Percentiles rank a stretch among this genome's conserved stretches.
These are phyloP conservation scores for Emydoidea blandingii DNA, from an alignment of 2,797 vertebrate species.

Conservation along the genomic window DNA sequence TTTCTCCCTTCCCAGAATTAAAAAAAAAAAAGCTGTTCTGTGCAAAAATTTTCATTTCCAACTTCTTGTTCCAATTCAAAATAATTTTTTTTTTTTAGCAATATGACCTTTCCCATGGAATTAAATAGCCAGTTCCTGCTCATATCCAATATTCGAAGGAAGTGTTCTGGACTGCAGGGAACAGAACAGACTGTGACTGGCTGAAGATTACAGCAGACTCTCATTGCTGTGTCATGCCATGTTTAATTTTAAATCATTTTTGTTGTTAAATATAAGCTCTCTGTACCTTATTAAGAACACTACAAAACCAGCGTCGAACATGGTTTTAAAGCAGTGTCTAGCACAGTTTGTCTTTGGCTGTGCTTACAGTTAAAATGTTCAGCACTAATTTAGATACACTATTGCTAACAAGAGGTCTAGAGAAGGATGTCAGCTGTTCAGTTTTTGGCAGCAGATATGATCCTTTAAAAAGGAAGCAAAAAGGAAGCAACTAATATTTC, in stretches of 20 bases:
- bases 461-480: neutral
- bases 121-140: too few relatives aligned
- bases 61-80: neutral
- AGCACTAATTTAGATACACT: neutral
- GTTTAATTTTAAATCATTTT: too few relatives aligned
- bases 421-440: too few relatives aligned
- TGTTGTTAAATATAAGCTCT: too few relatives aligned
- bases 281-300: too few relatives aligned
- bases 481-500: neutral
- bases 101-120: neutral
- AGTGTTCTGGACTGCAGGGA: neutral
- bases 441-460: neutral
- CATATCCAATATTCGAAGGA: neutral
- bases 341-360: neutral
- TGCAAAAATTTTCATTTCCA: neutral
- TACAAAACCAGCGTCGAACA: rapidly evolving
- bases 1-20: neutral
- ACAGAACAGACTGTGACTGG: neutral
- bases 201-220: neutral
- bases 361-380: neutral
- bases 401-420: too few relatives aligned
- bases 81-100: neutral
- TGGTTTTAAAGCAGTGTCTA: neutral
- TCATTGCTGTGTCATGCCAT: neutral
- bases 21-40: neutral